Base-by-base conservation (phyloP, 37 sponge, comb jelly and placozoan species). In the Hexactinellida sp. region DNA sequence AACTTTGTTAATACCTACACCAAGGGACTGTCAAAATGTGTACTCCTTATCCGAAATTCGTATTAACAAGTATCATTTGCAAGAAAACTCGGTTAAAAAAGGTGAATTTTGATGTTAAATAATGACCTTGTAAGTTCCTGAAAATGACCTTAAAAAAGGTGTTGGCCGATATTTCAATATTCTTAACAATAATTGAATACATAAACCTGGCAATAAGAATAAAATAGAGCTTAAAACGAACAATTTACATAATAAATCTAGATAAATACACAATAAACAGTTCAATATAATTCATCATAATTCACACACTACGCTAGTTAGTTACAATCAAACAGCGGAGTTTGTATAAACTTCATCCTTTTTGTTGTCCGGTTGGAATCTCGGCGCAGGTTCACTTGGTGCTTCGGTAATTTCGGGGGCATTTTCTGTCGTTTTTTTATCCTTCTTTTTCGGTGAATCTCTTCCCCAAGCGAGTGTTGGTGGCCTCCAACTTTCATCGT, bases 391-490 rank as follows among this genome's bases (percentile, higher is more conserved):
- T 23, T 63, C 76, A 21, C 5, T 28, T 7, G 76, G 76, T 21
- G 76, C 76, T 63, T 63, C 76, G 19, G 13, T 63, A 7, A 63
- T 63, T 23, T 63, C 76, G 19, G 3, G 32, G 3, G 28, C 76
- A 21, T 23, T n/a, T 25, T 1, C 30, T n/a, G 3, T 28, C 25
- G 76, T 7, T 63, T 63, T 28, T 7, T 63, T n/a, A 7, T 28
- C 13, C 30, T 63, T 63, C 47, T 5, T 5, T n/a, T 63, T 63
- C 25, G 3, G 1, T 7, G 76, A 63, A 10, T n/a, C 76, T 7
- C 76, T 7, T 7, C 76, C 76, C 76, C 76, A 63, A n/a, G 76
- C 76, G 76, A 63, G 76, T 3, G 76, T 32, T n/a, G 76, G 76
- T 1, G 76, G 76, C 76, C 5, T 23, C 76, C 76, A 63, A n/a